Evolutionary conservation across 2,113 vertebrate species (phyloP).

Genomic region (Hippocampus barbouri): DNA sequence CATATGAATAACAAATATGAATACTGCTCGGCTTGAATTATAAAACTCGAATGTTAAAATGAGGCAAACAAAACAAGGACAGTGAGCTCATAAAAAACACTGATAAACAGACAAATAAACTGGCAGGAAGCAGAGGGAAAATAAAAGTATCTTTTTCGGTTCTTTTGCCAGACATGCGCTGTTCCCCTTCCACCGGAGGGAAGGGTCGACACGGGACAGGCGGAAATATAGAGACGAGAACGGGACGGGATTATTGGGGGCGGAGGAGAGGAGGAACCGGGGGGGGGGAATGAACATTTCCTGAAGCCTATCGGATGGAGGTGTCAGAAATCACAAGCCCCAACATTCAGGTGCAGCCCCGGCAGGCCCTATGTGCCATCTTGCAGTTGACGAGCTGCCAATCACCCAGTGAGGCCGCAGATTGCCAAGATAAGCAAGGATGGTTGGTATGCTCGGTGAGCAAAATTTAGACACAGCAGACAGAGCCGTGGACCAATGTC

Average conservation of each 20-base stretch:
- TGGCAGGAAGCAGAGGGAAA: slow-evolving; percentile 19
- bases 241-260: slow-evolving; percentile 11
- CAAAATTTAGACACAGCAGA: neutral
- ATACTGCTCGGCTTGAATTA: slow-evolving; percentile 17
- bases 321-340: slow-evolving; percentile 49
- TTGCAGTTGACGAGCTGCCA: slow-evolving; percentile 47
- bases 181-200: slow-evolving; percentile 15
- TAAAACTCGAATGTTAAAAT: slow-evolving; percentile 1
- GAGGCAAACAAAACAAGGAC: slow-evolving; percentile 7
- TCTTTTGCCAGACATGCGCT: slow-evolving; percentile 37
- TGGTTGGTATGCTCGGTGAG: slow-evolving; percentile 2
- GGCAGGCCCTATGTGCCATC: slow-evolving; percentile 31
- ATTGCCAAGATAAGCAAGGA: slow-evolving; percentile 31
- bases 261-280: slow-evolving; percentile 12
- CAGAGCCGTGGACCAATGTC: neutral
- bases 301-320: slow-evolving; percentile 66
- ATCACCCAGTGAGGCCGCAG: slow-evolving; percentile 30
- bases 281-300: slow-evolving; percentile 33
- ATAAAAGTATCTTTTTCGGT: slow-evolving; percentile 43
- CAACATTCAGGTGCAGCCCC: slow-evolving; percentile 28
- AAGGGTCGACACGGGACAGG: slow-evolving; percentile 29
- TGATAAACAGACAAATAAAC: slow-evolving; percentile 25
- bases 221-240: slow-evolving; percentile 17
- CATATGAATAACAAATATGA: slow-evolving; percentile 12
- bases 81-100: slow-evolving; percentile 26